phyloP scores from a whole-genome alignment of 2,888 invertebrate species.

The Athripsodes cinereus region DNA sequence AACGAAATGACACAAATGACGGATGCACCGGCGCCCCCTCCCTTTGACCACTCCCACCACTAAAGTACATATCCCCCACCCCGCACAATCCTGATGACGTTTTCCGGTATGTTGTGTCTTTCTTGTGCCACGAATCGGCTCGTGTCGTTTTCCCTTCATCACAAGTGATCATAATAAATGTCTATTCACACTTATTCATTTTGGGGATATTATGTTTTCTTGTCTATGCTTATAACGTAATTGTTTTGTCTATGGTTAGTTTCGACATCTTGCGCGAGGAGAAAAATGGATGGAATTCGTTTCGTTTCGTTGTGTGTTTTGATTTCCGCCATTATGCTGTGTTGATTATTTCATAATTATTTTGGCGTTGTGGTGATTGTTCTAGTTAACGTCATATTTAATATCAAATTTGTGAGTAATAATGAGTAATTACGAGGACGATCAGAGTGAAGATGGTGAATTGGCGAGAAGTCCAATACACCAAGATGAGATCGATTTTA shows the following conservation, averaged over 20 bases:
- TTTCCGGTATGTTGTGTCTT: no score
- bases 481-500: conserved; percentile 53
- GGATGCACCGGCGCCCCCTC: no score
- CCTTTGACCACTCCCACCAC: no score
- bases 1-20: no score
- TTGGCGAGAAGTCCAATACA: conserved; percentile 66
- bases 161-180: no score
- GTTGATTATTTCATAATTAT: no score
- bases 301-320: not conserved
- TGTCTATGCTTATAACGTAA: not conserved
- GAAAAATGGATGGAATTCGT: not conserved
- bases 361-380: not conserved
- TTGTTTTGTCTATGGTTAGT: not conserved
- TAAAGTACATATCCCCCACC: no score
- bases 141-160: no score
- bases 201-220: no score
- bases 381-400: not conserved
- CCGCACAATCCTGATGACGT: no score
- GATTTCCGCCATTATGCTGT: not conserved
- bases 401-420: not conserved
- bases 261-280: not conserved
- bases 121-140: no score
- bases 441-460: conserved; percentile 83
- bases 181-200: no score
- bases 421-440: conserved; percentile 57